A percentile compares a stretch with the other conserved stretches of the same genome.
Conservation (phyloP, 1,140 invertebrate species). For the Daktulosphaira vitifoliae region DNA sequence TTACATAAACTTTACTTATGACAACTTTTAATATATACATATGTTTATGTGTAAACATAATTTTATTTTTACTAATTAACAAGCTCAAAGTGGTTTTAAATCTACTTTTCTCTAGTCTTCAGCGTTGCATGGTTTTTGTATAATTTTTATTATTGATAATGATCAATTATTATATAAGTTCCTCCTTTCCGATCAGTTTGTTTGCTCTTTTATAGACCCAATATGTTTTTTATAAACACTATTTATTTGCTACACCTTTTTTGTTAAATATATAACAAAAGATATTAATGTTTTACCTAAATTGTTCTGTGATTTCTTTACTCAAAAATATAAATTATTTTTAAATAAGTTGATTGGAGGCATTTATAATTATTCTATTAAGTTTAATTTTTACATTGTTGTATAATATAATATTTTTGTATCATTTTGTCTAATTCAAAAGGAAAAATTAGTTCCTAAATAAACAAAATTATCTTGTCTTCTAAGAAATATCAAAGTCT, state of each 20-base stretch:
- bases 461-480: too few relatives aligned
- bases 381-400: too few relatives aligned
- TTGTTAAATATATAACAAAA: constrained; percentile 14
- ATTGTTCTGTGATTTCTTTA: too few relatives aligned
- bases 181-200: constrained; percentile 4
- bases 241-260: constrained; percentile 8
- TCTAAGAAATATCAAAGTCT: too few relatives aligned
- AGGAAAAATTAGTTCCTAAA: too few relatives aligned
- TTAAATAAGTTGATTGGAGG: too few relatives aligned
- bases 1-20: constrained; percentile 10
- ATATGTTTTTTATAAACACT: constrained; percentile 10
- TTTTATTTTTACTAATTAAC: constrained; percentile 20
- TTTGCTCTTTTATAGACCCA: not conserved
- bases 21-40: constrained; percentile 14
- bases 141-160: constrained; percentile 13
- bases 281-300: not conserved
- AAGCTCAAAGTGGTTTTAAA: constrained; percentile 29
- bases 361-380: too few relatives aligned
- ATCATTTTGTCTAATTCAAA: too few relatives aligned
- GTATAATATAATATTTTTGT: too few relatives aligned
- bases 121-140: constrained; percentile 17
- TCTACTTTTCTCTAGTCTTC: constrained; percentile 32
- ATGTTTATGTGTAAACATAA: too few relatives aligned
- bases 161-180: constrained; percentile 20
- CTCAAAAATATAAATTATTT: too few relatives aligned